Conservation (phyloP, 2,113 vertebrate genomes). For the Cololabis saira region DNA sequence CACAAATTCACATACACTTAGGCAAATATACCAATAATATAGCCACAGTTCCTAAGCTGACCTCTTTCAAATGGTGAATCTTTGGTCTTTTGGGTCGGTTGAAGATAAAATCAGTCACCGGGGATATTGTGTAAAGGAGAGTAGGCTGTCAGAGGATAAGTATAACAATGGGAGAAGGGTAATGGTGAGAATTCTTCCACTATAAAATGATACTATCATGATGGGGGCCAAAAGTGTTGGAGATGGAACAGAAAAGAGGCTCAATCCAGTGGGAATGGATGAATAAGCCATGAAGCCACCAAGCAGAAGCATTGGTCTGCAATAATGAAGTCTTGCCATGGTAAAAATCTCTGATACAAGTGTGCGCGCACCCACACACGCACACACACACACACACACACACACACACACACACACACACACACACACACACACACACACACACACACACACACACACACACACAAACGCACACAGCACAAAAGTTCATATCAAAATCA, state of each 20-base stretch:
- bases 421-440: conserved; percentile 28
- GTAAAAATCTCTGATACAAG: conserved; percentile 46
- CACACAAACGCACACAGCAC: conserved; percentile 28
- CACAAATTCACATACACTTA: conserved; percentile 1
- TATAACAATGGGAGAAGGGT: conserved; percentile 38
- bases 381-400: conserved; percentile 42
- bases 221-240: conserved; percentile 51
- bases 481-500: conserved; percentile 69
- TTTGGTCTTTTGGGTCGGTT: conserved; percentile 50
- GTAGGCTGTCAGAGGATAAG: conserved; percentile 31
- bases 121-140: conserved; percentile 41
- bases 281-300: conserved; percentile 59
- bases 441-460: conserved; percentile 12
- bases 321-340: conserved; percentile 52
- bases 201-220: conserved; percentile 50
- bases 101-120: conserved; percentile 46
- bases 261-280: conserved; percentile 49
- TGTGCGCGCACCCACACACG: conserved; percentile 11
- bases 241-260: conserved; percentile 47
- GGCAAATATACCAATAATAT: neutral
- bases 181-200: conserved; percentile 37
- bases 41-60: conserved; percentile 10
- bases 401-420: conserved; percentile 4
- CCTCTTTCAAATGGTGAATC: conserved; percentile 54
- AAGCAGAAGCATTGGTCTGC: conserved; percentile 57